Conservation (phyloP, 2,888 invertebrate species). For the Drosophila meridionalis region DNA sequence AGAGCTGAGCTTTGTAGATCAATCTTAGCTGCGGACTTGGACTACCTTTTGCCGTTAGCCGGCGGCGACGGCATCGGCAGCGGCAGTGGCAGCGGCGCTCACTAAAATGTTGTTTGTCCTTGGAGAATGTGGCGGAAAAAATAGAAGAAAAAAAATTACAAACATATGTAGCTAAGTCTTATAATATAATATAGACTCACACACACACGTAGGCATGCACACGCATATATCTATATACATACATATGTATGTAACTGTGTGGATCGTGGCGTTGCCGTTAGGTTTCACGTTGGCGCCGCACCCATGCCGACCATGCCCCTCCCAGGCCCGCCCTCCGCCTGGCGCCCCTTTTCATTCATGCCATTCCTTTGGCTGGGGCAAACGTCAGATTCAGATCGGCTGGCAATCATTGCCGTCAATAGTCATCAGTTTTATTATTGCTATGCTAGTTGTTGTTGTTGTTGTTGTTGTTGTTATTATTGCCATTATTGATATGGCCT, state of each 20-base stretch:
- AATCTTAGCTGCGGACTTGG: conserved; percentile 65
- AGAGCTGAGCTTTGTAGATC: conserved; percentile 63
- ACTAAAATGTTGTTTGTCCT: conserved; percentile 82
- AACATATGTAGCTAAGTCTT: conserved; percentile 43
- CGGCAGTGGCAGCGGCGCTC: conserved; percentile 42
- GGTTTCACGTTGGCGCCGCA: conserved; percentile 73
- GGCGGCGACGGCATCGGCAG: conserved; percentile 10
- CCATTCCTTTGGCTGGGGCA: conserved; percentile 32
- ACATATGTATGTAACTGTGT: conserved; percentile 6
- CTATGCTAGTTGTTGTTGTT: conserved; percentile 27
- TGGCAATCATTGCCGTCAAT: conserved; percentile 58
- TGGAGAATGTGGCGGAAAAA: conserved; percentile 77
- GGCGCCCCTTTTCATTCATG: conserved; percentile 13
- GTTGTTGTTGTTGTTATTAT: conserved; percentile 17
- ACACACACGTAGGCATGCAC: conserved; percentile 22
- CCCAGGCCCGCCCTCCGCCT: conserved; percentile 2
- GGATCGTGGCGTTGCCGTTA: conserved; percentile 72
- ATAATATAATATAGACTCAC: conserved; percentile 26
- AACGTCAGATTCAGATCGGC: conserved; percentile 60
- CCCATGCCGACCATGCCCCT: conserved; percentile 57
- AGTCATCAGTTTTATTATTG: conserved; percentile 54
- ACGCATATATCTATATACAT: conserved; percentile 1
- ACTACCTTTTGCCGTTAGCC: conserved; percentile 72
- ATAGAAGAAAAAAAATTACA: conserved; percentile 31
- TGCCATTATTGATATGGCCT: conserved; percentile 27